These are phyloP conservation scores for Sycophila sp. DNA, from an alignment of 1,140 invertebrate species.

Conservation along the genomic window DNA sequence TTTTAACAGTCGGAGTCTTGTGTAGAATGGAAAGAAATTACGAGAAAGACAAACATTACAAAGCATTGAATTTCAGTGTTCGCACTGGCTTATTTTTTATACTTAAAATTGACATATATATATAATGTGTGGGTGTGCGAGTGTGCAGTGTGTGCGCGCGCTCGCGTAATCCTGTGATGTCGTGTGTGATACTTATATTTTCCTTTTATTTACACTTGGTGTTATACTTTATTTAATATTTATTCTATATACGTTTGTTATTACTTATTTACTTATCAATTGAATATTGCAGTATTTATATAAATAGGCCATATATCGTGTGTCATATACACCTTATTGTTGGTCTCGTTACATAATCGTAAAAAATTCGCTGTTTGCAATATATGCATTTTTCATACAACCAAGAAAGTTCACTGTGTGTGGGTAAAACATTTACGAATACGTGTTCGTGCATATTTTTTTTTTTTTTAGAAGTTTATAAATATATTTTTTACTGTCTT, in stretches of 20 bases:
- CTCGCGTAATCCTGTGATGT: constrained; percentile 4
- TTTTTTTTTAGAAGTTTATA: neutral
- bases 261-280: neutral
- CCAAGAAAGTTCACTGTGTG: constrained; percentile 3
- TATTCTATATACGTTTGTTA: neutral
- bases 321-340: neutral
- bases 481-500: too few species aligned
- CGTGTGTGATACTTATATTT: neutral
- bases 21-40: too few species aligned
- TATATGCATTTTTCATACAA: constrained; percentile 13
- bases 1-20: neutral
- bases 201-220: constrained; percentile 7
- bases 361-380: neutral
- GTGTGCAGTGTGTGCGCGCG: neutral
- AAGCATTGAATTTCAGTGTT: neutral
- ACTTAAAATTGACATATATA: too few species aligned
- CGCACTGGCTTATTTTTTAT: constrained; percentile 10
- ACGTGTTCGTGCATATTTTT: neutral
- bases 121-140: neutral
- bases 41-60: neutral
- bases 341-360: neutral
- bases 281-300: constrained; percentile 2
- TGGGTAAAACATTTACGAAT: neutral
- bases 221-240: constrained; percentile 20
- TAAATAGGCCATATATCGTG: neutral